Evolutionary conservation across 1,140 invertebrate genomes (phyloP), one percentile per base, ranked within the genome.

Genomic region (Anoplolepis gracilipes): DNA sequence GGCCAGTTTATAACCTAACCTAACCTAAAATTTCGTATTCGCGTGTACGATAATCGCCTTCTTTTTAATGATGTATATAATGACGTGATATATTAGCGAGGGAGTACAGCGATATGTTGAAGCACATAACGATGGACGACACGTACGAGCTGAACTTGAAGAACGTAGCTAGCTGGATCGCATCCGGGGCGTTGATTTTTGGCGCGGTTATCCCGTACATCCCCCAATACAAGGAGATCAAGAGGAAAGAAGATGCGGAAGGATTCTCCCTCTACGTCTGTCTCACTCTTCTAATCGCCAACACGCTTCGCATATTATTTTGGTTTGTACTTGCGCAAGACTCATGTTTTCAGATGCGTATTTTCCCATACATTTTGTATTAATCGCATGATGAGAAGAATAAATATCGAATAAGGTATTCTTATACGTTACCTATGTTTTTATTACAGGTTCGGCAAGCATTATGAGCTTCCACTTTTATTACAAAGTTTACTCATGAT

Each of bases 401-500:
- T 49, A 49, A 49, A 49, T 49, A 49, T 49, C 22, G 28, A 49
- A 46, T 76, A 22, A n/a, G 25, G 0, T 8, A 16, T 57, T 30
- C 0, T 25, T 36, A 10, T 10, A 22, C 10, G 10, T 78, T 57
- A 1, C 19, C 16, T 49, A 19, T 8, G 1, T 57, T 88, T 82
- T 81, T 95, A 92, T 96, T 96, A 73, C 94, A 99, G 99, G 99
- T 99, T 99, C 97, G 99, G 99, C 69, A 99, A 98, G 95, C 97
- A 97, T 87, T 99, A 98, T 96, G 99, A 99, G 95, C 95, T 98
- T 92, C 99, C 99, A 85, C 95, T 99, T 86, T 96, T 99, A 78
- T 96, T 99, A 73, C 99, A 99, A 96, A 99, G 98, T 96, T 96
- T 99, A 92, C 97, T 99, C 36, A 99, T 99, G 99, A 99, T 99